Base-by-base conservation (phyloP, 1,140 invertebrate species). In the Drosophila sp. region DNA sequence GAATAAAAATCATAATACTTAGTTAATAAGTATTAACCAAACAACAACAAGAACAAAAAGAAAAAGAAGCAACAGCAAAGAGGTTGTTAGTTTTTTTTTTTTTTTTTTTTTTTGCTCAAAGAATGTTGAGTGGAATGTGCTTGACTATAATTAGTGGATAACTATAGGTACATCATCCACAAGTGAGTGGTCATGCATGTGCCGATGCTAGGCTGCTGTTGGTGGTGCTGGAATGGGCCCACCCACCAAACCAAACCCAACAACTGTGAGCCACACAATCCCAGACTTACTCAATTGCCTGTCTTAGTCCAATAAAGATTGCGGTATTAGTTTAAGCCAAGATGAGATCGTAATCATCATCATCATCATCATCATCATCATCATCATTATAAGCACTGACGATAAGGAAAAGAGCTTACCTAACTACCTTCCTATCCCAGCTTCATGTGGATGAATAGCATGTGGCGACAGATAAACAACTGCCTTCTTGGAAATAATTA, bases 141-240 rank as follows among this genome's bases (percentile, higher is more conserved):
- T 40, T 60, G 61, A 55, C 82, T 82, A 85, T 85, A 85, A 87
- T 85, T 87, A 85, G 75, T 85, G 68, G 71, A 60, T 74, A 70
- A 66, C 66, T 72, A 70, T 83, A 83, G 74, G 68, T 83, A 74
- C 69, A 55, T 54, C 69, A 67, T 61, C 17, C 17, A 72, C 70
- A 70, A 70, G 69, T 68, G 70, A 76, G 58, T 70, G 69, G 71
- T 70, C 74, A 85, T 72, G 70, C 82, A 72, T 70, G 66, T 60
- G 32, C 40, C 60, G 1, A n/a, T n/a, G 30, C 17, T 67, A 17
- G 17, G 60, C 60, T 47, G 29, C 27, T 65, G 29, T 1, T 35
- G 56, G 30, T 63, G 56, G 57, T 61, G 61, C 38, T 50, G 8
- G 30, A 50, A 56, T 40, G 4, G 63, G 68, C 65, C 68, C 76